Percentiles rank a stretch among this genome's conserved stretches.
These are phyloP conservation scores for Ormyrus rosae DNA, from an alignment of 2,888 invertebrate species.

Conservation along the genomic window DNA sequence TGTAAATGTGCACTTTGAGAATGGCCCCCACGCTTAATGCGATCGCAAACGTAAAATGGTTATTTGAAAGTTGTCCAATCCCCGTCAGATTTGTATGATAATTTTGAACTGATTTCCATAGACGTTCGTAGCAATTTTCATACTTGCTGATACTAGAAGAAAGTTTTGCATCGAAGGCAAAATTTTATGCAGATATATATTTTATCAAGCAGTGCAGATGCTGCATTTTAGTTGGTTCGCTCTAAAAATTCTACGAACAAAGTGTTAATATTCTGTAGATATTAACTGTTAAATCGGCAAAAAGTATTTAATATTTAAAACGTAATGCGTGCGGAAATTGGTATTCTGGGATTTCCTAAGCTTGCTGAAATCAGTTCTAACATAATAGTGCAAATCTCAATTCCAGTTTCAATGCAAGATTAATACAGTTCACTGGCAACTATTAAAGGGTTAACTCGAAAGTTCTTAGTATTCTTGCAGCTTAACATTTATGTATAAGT, in stretches of 20 bases:
- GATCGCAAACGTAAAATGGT: no score
- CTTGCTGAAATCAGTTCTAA: conserved; percentile 42
- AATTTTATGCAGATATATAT: no score
- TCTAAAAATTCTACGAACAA: not conserved
- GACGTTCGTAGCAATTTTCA: no score
- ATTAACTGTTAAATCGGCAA: conserved; percentile 19
- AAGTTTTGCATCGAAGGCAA: not conserved
- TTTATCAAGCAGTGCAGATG: no score
- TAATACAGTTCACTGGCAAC: conserved; percentile 21
- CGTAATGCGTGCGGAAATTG: conserved; percentile 49
- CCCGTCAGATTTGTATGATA: not conserved
- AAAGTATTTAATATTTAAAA: conserved; percentile 37
- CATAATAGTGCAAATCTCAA: conserved; percentile 36
- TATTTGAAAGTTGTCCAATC: no score
- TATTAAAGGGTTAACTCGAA: not conserved
- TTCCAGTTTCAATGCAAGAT: conserved; percentile 43
- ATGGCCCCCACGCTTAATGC: no score
- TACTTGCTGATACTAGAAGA: not conserved
- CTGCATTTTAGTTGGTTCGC: no score
- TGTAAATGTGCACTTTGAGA: no score
- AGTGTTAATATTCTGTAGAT: conserved; percentile 2
- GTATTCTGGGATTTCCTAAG: conserved; percentile 56
- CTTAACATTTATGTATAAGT: no score
- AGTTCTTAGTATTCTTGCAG: no score
- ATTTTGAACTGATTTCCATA: not conserved